A percentile compares a stretch with the other conserved stretches of the same genome.
phyloP scores from a whole-genome alignment of 1,140 invertebrate genomes.

The Lordiphosa mommai region DNA sequence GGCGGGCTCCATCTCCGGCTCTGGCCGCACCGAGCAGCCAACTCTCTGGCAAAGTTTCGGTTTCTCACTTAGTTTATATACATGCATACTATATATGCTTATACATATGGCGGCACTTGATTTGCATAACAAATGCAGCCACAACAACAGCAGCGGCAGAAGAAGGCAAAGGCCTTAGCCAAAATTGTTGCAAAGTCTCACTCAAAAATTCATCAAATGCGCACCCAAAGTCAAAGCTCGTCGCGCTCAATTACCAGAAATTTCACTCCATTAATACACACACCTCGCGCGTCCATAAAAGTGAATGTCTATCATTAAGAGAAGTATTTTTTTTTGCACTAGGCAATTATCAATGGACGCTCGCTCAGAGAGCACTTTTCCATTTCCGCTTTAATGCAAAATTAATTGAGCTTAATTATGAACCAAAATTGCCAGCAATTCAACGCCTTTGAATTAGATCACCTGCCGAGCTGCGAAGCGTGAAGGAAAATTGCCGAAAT shows the following conservation, averaged over 20 bases:
- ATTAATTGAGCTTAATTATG: constrained; percentile 70
- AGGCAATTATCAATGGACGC: constrained; percentile 31
- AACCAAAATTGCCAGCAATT: constrained; percentile 40
- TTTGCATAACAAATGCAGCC: constrained; percentile 73
- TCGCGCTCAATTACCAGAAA: constrained; percentile 69
- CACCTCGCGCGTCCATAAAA: constrained; percentile 66
- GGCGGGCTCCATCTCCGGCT: constrained; percentile 27
- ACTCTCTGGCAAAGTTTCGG: constrained; percentile 33
- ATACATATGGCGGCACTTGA: constrained; percentile 66
- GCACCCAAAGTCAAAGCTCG: constrained; percentile 59
- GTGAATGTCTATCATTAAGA: constrained; percentile 76
- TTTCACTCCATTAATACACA: constrained; percentile 73
- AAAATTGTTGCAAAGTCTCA: constrained; percentile 43
- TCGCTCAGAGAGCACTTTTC: constrained; percentile 38
- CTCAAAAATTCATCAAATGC: constrained; percentile 69
- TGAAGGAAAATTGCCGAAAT: constrained; percentile 28
- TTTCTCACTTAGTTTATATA: constrained; percentile 42
- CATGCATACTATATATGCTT: constrained; percentile 22
- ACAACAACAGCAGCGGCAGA: constrained; percentile 26
- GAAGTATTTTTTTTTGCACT: constrained; percentile 23
- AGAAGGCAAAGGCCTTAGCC: constrained; percentile 36
- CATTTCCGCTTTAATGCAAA: constrained; percentile 70
- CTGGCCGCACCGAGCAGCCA: constrained; percentile 21
- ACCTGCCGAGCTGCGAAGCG: constrained; percentile 35
- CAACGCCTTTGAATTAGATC: constrained; percentile 39